phyloP scores from a whole-genome alignment of 2,797 vertebrate species.

The Zenarchopterus dispar region DNA sequence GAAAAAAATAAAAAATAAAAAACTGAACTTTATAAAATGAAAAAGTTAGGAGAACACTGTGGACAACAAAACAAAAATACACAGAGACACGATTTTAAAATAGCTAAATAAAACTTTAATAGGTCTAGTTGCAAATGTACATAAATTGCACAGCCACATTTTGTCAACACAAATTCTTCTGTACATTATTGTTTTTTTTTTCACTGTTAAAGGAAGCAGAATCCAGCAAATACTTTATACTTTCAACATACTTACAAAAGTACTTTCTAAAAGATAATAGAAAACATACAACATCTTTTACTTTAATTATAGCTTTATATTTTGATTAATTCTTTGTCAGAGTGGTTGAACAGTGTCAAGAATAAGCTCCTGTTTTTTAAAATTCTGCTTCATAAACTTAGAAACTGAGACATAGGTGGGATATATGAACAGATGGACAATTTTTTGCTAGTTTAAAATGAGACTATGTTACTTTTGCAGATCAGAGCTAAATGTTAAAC shows the following conservation, averaged over 20 bases:
- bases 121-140: conserved; percentile 99
- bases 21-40: background rate
- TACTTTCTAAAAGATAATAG: conserved; percentile 94
- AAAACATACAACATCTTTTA: conserved; percentile 93
- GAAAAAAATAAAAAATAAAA: conserved; percentile 10
- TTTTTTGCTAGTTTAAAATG: conserved; percentile 19
- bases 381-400: conserved; percentile 16
- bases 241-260: conserved; percentile 99
- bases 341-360: conserved; percentile 49
- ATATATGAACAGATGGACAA: background rate
- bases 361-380: conserved; percentile 22
- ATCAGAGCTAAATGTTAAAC: background rate
- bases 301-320: conserved; percentile 80
- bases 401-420: conserved; percentile 5
- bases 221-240: conserved; percentile 89
- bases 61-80: conserved; percentile 21
- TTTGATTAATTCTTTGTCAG: conserved; percentile 58
- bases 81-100: conserved; percentile 82
- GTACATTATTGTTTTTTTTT: conserved; percentile 97
- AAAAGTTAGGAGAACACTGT: background rate
- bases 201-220: conserved; percentile 85
- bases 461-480: conserved; percentile 33
- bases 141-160: conserved; percentile 99
- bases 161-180: conserved; percentile 92
- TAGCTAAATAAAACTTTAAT: conserved; percentile 99